Evolutionary conservation across 1,140 invertebrate genomes (phyloP), one percentile per base, ranked within the genome.

Genomic region (Eumaeus atala): DNA sequence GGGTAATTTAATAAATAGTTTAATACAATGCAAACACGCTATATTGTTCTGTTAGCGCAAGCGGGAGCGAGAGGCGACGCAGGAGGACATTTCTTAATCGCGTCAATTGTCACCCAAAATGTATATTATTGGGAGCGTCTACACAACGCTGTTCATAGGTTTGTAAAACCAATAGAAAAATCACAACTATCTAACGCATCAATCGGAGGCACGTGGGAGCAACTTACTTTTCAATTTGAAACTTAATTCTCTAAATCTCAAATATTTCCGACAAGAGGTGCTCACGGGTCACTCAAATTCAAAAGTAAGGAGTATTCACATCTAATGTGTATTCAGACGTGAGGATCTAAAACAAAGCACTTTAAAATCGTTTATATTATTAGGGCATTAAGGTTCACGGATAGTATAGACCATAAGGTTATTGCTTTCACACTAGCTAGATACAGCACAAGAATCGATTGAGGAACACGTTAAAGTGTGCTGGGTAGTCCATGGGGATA

Each of bases 21-120:
- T 65, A 67, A 67, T 67, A 77, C 62, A 66, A 68, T 71, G 70
- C 62, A 73, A 68, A 74, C 64, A 73, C 69, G 61, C 70, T 69
- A 74, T 70, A 61, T 61, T 50, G 48, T 44, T 53, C 36, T 18
- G 40, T 53, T 61, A 66, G 40, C 40, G 12, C 14, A 44, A 44
- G 40, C 40, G 9, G 9, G 40, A 44, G 17, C 40, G 14, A 44
- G 14, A 44, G 21, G 9, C 12, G 40, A 16, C 40, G 40, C 40
- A 14, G 16, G 11, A 40, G 12, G 40, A 44, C 40, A 5, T 14
- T 14, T 16, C 40, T 9, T 44, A 44, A 14, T 44, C 40, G 40
- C 40, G 16, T 44, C 12, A 9, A 44, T 16, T 16, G 40, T 44
- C 40, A 17, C 14, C 12, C 38, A 40, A 40, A 40, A 40, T 40